A percentile compares a stretch with the other conserved stretches of the same genome.
These are phyloP conservation scores for Emmelina monodactyla DNA, from an alignment of 2,888 invertebrate species.

Conservation along the genomic window DNA sequence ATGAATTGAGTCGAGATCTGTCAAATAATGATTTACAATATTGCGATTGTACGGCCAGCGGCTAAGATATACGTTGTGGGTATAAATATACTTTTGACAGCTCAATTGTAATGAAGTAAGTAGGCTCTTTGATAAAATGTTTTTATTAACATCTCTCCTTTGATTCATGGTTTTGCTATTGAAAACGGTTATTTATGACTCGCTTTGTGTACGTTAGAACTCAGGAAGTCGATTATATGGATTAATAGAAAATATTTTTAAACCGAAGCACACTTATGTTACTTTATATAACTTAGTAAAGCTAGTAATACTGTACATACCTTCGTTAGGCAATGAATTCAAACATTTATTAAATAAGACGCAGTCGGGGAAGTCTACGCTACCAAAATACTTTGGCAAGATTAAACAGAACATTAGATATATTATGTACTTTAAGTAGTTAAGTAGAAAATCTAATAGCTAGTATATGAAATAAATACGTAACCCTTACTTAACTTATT, in stretches of 20 bases:
- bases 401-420: constrained; percentile 20
- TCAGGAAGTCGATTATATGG: no score
- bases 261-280: constrained; percentile 18
- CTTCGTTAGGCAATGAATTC: constrained; percentile 33
- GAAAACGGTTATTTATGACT: background rate
- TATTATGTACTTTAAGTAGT: background rate
- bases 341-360: constrained; percentile 17
- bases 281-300: constrained; percentile 50
- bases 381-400: constrained; percentile 47
- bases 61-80: no score
- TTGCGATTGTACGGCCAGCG: constrained; percentile 21
- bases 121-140: constrained; percentile 6
- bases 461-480: constrained; percentile 38
- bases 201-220: background rate
- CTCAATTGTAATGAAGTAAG: constrained; percentile 34
- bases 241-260: constrained; percentile 19
- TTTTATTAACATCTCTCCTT: constrained; percentile 1
- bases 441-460: constrained; percentile 20
- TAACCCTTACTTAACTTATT: constrained; percentile 44
- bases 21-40: constrained; percentile 29
- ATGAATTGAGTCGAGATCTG: constrained; percentile 22
- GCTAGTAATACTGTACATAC: constrained; percentile 65
- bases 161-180: background rate
- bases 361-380: constrained; percentile 20
- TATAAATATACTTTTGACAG: constrained; percentile 34